phyloP scores from a whole-genome alignment of 2,113 vertebrate genomes.

The Gymnogyps californianus region DNA sequence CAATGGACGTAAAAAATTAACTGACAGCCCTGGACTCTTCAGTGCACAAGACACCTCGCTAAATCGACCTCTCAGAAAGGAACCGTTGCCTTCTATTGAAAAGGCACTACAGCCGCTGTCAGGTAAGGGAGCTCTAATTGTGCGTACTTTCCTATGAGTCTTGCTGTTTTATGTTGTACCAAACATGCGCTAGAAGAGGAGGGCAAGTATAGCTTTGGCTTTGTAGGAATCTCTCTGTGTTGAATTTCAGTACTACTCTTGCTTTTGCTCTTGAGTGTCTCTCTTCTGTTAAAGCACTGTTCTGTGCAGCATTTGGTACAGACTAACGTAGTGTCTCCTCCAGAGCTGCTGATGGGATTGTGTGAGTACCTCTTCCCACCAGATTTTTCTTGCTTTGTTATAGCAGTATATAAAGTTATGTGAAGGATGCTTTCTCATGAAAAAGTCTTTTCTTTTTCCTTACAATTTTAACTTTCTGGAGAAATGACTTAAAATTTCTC shows the following conservation, averaged over 20 bases:
- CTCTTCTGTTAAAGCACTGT: too few species aligned
- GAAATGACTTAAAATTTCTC: neutral
- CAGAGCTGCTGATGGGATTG: rapidly evolving
- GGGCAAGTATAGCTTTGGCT: neutral
- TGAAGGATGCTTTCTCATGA: neutral
- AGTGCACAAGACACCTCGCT: conserved; percentile 69
- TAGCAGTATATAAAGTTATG: neutral
- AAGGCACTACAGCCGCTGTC: conserved; percentile 70
- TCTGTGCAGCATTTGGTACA: neutral
- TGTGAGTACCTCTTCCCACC: neutral
- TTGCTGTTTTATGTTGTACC: neutral
- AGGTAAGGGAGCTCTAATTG: conserved; percentile 78
- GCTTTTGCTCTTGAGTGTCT: neutral
- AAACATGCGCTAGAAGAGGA: rapidly evolving
- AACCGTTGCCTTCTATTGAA: conserved; percentile 74
- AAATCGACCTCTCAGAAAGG: conserved; percentile 76
- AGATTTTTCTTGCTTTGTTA: neutral
- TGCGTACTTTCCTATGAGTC: rapidly evolving
- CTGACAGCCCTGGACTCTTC: conserved; percentile 72
- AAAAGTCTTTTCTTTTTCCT: neutral
- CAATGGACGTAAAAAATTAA: conserved; percentile 70
- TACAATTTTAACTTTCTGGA: neutral
- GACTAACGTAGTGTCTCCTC: rapidly evolving
- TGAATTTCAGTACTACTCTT: neutral
- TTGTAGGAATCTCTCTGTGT: rapidly evolving